phyloP scores from a whole-genome alignment of 1,140 invertebrate species.

The Samia ricini region DNA sequence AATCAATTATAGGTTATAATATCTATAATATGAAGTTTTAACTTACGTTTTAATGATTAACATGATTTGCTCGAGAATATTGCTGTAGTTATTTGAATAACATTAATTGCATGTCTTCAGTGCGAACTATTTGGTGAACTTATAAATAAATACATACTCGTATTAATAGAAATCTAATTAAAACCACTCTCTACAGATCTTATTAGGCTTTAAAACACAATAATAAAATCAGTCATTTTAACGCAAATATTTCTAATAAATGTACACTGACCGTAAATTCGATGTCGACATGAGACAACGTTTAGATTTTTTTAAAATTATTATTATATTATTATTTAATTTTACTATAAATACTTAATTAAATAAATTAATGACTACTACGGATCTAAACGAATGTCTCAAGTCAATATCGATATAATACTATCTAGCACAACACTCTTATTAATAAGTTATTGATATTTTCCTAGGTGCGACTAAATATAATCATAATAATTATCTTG shows the following conservation, averaged over 20 bases:
- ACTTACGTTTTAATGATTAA: conserved; percentile 74
- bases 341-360: conserved; percentile 74
- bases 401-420: conserved; percentile 65
- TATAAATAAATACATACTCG: conserved; percentile 55
- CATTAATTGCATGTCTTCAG: conserved; percentile 53
- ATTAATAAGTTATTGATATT: conserved; percentile 77
- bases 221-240: conserved; percentile 79
- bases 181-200: conserved; percentile 68
- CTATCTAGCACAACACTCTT: conserved; percentile 76
- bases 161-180: conserved; percentile 63
- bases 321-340: conserved; percentile 59
- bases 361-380: conserved; percentile 75
- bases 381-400: conserved; percentile 60
- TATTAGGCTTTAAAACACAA: conserved; percentile 76
- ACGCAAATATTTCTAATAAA: conserved; percentile 73
- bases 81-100: conserved; percentile 47
- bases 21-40: conserved; percentile 54
- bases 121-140: conserved; percentile 74
- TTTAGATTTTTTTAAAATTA: conserved; percentile 45
- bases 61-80: conserved; percentile 70
- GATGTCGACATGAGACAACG: conserved; percentile 69
- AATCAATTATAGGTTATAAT: conserved; percentile 22
- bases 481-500: no score
- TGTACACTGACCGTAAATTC: conserved; percentile 72
- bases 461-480: conserved; percentile 75